Evolutionary conservation across 2,113 vertebrate genomes (phyloP).

Genomic region (Mormoops blainvillei): DNA sequence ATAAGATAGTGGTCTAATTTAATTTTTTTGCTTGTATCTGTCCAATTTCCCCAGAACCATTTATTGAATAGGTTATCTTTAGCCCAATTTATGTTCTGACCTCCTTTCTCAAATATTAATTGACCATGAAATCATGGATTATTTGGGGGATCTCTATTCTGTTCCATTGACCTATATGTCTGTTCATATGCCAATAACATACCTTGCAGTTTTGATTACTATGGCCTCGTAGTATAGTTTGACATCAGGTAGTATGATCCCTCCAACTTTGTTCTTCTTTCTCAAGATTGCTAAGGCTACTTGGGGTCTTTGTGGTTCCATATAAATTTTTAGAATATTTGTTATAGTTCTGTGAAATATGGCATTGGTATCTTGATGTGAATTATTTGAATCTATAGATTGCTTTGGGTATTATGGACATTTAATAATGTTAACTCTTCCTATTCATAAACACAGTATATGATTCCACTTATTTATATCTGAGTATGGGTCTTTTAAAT

Average conservation of each 20-base stretch:
- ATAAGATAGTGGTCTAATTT: neutral
- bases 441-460: neutral
- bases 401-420: neutral
- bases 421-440: neutral
- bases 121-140: neutral
- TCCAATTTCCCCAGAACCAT: no score
- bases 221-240: neutral
- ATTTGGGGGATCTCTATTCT: neutral
- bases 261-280: neutral
- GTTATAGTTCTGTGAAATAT: neutral
- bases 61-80: no score
- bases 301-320: neutral
- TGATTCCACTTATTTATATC: neutral
- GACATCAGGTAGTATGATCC: neutral
- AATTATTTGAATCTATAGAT: neutral
- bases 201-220: neutral
- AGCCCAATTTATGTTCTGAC: neutral
- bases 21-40: neutral
- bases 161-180: neutral
- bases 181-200: neutral
- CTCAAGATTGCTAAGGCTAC: neutral
- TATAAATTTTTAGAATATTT: neutral
- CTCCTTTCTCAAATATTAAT: neutral
- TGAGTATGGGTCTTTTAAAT: neutral
- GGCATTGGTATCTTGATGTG: neutral